Base-by-base conservation (phyloP, 2,888 invertebrate genomes). In the Spicauda simplicius region DNA sequence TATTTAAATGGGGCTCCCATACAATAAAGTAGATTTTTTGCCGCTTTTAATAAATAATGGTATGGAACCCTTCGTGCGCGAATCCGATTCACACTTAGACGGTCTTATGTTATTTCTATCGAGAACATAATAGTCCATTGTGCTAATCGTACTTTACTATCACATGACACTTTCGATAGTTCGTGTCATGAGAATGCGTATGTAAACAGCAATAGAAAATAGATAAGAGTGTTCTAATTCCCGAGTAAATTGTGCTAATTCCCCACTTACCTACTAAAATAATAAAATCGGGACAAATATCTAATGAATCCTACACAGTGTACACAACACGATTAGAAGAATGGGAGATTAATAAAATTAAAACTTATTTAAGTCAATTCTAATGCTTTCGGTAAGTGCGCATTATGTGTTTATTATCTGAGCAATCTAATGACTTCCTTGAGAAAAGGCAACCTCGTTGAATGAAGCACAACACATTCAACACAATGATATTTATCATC, bases 81-180 rank as follows among this genome's bases (percentile, higher is more conserved):
- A n/a, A n/a, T n/a, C n/a, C n/a, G n/a, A n/a, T n/a, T n/a, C n/a
- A n/a, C n/a, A n/a, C n/a, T n/a, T n/a, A n/a, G n/a, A n/a, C n/a
- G n/a, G n/a, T n/a, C n/a, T n/a, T n/a, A n/a, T n/a, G n/a, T 25
- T n/a, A 30, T 59, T 25, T 50, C 12, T n/a, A 50, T 59, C 16
- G 16, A 50, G 8, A 16, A 41, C 11, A 25, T 2, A 18, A n/a
- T 50, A 19, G 18, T 25, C 25, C 30, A 59, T 16, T 50, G 30
- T 16, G 25, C 16, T 19, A n/a, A 20, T 59, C 50, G 8, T 18
- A 4, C 25, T 25, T 48, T 16, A 16, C 11, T 59, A 50, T 50
- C 50, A 59, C 50, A 54, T 66, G 71, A 64, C 67, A 63, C 58
- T 64, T 71, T 72, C 69, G 74, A 58, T 50, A 50, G 59, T 30